These are phyloP conservation scores for Strongylocentrotus purpuratus DNA, from an alignment of 35 echinoderm and acorn worm genomes.

Conservation along the genomic window DNA sequence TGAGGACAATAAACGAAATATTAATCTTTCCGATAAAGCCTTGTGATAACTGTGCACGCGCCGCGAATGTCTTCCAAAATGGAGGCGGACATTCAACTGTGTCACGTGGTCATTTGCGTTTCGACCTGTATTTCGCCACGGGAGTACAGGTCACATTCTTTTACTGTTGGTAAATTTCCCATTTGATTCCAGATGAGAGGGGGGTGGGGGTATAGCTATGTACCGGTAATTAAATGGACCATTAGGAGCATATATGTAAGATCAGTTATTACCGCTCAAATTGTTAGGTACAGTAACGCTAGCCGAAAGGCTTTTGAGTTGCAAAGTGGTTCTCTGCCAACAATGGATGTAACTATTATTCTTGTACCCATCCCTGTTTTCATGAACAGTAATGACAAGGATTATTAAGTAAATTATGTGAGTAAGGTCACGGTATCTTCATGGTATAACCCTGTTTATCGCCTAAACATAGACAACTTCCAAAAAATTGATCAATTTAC, in stretches of 20 bases:
- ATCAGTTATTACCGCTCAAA: neutral
- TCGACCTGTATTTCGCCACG: neutral
- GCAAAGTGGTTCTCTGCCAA: too few species aligned
- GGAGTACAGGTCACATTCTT: neutral
- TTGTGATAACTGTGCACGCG: slow-evolving; percentile 27
- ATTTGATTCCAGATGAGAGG: neutral
- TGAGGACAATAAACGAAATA: slow-evolving; percentile 52
- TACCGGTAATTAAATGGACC: neutral
- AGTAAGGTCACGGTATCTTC: too few species aligned
- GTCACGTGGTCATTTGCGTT: neutral
- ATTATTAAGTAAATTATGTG: too few species aligned
- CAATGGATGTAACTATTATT: too few species aligned
- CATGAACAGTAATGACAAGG: too few species aligned
- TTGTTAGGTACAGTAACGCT: too few species aligned
- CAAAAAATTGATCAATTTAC: too few species aligned
- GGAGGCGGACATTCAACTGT: slow-evolving; percentile 33
- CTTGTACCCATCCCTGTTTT: too few species aligned
- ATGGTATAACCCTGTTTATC: too few species aligned
- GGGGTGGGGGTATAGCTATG: neutral
- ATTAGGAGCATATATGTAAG: neutral
- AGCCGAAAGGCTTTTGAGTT: too few species aligned
- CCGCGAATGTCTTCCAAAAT: slow-evolving; percentile 21
- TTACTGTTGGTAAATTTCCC: neutral
- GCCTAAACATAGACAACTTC: too few species aligned
- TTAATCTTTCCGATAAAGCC: slow-evolving; percentile 28